Percentiles rank a stretch among this genome's conserved stretches.
Evolutionary conservation across 2,888 invertebrate genomes (phyloP).

Genomic region (Amiota minor): DNA sequence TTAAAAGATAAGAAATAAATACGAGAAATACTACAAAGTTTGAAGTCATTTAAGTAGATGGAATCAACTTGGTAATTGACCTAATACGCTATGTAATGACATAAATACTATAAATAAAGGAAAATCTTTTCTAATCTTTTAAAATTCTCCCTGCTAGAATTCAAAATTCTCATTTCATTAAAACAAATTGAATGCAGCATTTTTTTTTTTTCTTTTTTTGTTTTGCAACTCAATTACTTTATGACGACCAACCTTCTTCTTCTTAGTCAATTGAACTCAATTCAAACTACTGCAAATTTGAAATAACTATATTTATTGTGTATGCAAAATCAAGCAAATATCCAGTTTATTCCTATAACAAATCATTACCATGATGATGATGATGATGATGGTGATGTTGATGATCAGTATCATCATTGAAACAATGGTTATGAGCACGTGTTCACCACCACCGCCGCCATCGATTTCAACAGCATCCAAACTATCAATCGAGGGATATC

Average conservation of each 20-base stretch:
- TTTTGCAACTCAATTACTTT: too few species aligned
- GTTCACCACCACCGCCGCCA: not conserved
- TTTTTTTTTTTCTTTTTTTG: too few species aligned
- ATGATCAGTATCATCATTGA: not conserved
- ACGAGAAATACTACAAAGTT: too few species aligned
- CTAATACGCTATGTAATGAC: not conserved
- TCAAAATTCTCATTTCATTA: too few species aligned
- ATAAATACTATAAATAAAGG: not conserved
- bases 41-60: not conserved
- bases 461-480: not conserved
- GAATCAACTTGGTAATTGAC: slow-evolving; percentile 6
- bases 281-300: not conserved
- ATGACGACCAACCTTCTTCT: too few species aligned
- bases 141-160: too few species aligned
- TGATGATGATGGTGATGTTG: too few species aligned
- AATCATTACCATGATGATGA: too few species aligned
- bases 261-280: not conserved
- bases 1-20: slow-evolving; percentile 40
- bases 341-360: not conserved
- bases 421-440: slow-evolving; percentile 24
- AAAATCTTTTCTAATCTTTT: too few species aligned
- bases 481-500: slow-evolving; percentile 10
- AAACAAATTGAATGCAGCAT: too few species aligned
- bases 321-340: not conserved
- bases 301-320: not conserved